Base-by-base conservation (phyloP, 2,113 vertebrate species). In the Nicator chloris region DNA sequence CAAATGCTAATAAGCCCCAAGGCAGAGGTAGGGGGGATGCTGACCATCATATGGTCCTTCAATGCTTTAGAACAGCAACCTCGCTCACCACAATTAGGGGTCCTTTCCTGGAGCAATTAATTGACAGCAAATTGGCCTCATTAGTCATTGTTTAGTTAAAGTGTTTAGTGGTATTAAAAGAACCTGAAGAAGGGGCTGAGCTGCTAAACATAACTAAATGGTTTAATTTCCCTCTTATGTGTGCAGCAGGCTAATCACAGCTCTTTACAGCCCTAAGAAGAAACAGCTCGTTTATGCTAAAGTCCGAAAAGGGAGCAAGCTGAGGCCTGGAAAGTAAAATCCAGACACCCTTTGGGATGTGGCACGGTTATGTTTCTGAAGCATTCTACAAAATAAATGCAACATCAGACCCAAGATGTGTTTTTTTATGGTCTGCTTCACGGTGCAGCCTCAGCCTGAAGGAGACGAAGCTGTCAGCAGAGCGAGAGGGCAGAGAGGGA, bases 131-230 rank as follows among this genome's bases (percentile, higher is more conserved):
- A 96, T 93, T 95, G 86, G 76, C 77, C 92, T 98, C 94, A 96
- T 94, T 96, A 96, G 86, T 97, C 92, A 96, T 93, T 95, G 78
- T 93, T 94, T 80, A 94, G 92, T 94, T 93, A 93, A 96, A 97
- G 78, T 61, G 92, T 90, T 95, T 71, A 77, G 75, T n/a, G 86
- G 88, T 54, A 56, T 63, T 96, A 61, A 90, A 70, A 75, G 65
- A 71, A 86, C 75, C 73, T 65, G 79, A 96, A 96, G 95, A 95
- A 86, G 77, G 86, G 90, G 60, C 57, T 90, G 81, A 90, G 82
- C 92, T 93, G 88, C 93, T 80, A 95, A 94, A 90, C 60, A 60
- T 59, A 79, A 64, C 68, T 84, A 83, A 78, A 66, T 95, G 82
- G 49, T 90, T 94, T 92, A 90, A 95, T 97, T 93, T 92, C 65